Base-by-base conservation (phyloP, 2,797 vertebrate species). In the Chelon auratus region DNA sequence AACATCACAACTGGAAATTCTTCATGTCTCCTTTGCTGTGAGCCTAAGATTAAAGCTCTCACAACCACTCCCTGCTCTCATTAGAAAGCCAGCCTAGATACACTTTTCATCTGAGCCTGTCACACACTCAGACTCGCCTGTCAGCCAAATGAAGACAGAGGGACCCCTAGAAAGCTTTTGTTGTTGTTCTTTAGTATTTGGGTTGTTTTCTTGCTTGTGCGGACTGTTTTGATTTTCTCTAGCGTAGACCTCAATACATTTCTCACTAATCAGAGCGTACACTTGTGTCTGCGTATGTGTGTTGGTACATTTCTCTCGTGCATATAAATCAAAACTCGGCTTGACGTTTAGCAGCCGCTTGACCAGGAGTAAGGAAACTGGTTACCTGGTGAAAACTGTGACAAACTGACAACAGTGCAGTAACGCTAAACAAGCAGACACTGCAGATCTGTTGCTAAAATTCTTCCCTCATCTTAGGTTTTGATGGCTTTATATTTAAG, bases 91-190 rank as follows among this genome's bases (percentile, higher is more conserved):
- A 57, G 60, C 70, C 75, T 80, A 85, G 79, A 92, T 88, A 83
- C 88, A 92, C 90, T 88, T 84, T 88, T 91, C 92, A 93, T 93
- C 87, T 36, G 68, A 78, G 78, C 79, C 87, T 90, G 89, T 90
- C 91, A 91, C 78, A 79, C 81, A 71, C 76, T 62, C 80, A 78
- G 87, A 84, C 82, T 77, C 51, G 72, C 80, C 85, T 89, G 86
- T 91, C 85, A 82, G 62, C 62, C 67, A 89, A 88, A 93, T 91
- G 81, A 92, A 93, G 93, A 94, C 50, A 57, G 84, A 94, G 55
- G 75, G 65, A 80, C 72, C 69, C 69, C 66, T 0, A 61, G 73
- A 84, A 77, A 73, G 77, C 50, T 63, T 84, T 83, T 85, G 75
- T 78, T 89, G 72, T 82, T 80, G 69, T 71, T 54, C 50, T 10